These are phyloP conservation scores for Belgica antarctica DNA, from an alignment of 2,888 invertebrate genomes.

Conservation along the genomic window DNA sequence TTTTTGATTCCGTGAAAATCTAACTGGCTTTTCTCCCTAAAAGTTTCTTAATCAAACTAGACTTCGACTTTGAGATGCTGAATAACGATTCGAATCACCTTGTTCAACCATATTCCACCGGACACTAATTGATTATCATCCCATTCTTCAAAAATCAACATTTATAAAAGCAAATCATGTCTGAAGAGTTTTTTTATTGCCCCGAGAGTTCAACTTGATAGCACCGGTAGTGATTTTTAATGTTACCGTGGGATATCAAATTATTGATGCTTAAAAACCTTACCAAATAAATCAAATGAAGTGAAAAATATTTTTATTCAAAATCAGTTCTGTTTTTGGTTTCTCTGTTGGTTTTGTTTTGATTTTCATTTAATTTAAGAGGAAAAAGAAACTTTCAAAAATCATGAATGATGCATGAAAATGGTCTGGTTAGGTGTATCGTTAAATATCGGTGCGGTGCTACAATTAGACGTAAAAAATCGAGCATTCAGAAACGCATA, in stretches of 20 bases:
- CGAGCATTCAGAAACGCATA: slow-evolving; percentile 42
- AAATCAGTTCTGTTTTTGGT: no score
- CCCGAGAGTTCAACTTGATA: background rate
- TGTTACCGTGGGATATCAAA: slow-evolving; percentile 39
- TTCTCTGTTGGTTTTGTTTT: no score
- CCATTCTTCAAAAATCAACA: background rate
- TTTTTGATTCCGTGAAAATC: no score
- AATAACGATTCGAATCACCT: no score
- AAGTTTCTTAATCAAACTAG: background rate
- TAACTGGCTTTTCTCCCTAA: no score
- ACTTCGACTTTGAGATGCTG: background rate
- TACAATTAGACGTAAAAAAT: slow-evolving; percentile 42
- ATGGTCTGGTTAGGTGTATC: slow-evolving; percentile 34
- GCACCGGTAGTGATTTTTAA: slow-evolving; percentile 30
- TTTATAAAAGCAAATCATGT: background rate
- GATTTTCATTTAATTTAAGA: slow-evolving; percentile 6
- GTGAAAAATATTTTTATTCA: background rate
- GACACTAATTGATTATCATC: background rate
- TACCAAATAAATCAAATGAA: slow-evolving; percentile 32
- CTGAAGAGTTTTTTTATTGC: background rate
- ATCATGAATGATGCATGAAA: slow-evolving; percentile 37
- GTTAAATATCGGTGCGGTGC: slow-evolving; percentile 11
- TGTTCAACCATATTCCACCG: slow-evolving; percentile 2
- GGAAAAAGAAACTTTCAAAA: slow-evolving; percentile 27
- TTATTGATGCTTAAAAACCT: slow-evolving; percentile 32